Conservation (phyloP, 2,113 vertebrate genomes). For the Gracilinanus agilis region DNA sequence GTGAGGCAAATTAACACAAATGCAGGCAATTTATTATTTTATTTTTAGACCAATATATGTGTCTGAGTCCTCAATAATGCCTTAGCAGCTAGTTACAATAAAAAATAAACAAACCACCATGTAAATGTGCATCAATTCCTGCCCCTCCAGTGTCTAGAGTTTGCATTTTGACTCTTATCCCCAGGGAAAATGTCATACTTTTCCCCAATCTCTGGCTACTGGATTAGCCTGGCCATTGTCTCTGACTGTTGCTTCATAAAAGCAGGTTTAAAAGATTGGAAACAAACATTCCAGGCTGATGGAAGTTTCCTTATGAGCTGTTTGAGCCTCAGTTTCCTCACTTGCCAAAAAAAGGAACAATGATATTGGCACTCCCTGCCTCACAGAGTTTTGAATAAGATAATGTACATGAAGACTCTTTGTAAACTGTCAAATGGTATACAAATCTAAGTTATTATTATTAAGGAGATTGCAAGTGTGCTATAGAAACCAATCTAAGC, state of each 20-base stretch:
- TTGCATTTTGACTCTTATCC: constrained; percentile 67
- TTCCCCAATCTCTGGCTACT: constrained; percentile 10
- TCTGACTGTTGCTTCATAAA: constrained; percentile 55
- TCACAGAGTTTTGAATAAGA: background rate
- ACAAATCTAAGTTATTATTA: background rate
- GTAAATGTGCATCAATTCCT: constrained; percentile 70
- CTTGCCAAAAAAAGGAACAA: background rate
- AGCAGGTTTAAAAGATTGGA: constrained; percentile 39
- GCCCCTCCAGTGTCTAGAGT: constrained; percentile 63
- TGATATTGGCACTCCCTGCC: background rate
- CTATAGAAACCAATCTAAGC: background rate
- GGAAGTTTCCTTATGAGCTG: constrained; percentile 33
- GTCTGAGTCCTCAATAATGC: constrained; percentile 72
- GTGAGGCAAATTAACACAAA: constrained; percentile 78
- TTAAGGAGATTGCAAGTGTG: background rate
- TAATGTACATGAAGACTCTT: background rate
- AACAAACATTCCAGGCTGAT: constrained; percentile 28
- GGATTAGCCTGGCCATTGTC: background rate
- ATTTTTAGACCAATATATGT: constrained; percentile 74
- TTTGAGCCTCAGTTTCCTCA: background rate
- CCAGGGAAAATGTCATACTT: constrained; percentile 37
- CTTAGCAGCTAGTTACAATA: constrained; percentile 82
- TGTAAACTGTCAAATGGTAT: constrained; percentile 1
- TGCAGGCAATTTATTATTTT: constrained; percentile 78
- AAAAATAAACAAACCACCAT: constrained; percentile 78